phyloP scores from a whole-genome alignment of 1,140 invertebrate genomes.

The Belonocnema kinseyi region DNA sequence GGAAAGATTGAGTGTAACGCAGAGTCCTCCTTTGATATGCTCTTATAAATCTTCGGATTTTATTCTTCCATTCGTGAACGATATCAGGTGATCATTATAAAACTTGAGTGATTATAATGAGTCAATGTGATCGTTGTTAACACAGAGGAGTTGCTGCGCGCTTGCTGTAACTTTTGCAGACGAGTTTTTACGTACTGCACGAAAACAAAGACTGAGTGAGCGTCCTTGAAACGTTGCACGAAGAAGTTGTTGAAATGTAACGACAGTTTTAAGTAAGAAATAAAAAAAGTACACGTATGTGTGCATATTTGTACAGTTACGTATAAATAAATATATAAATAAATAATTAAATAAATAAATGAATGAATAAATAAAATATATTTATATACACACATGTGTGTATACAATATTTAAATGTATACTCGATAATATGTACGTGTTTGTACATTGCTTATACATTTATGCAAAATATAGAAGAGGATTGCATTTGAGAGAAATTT shows the following conservation, averaged over 20 bases:
- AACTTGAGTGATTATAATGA: conserved; percentile 15
- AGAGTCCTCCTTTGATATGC: neutral
- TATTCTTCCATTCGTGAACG: conserved; percentile 17
- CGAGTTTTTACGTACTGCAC: conserved; percentile 12
- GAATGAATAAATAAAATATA: neutral
- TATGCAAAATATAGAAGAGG: neutral
- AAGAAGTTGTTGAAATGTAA: conserved; percentile 14
- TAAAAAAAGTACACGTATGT: conserved; percentile 11
- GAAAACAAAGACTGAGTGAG: conserved; percentile 28
- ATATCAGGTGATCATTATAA: conserved; percentile 10
- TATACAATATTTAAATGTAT: neutral
- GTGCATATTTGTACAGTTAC: conserved; percentile 26
- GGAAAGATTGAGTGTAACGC: neutral
- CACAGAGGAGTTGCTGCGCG: neutral
- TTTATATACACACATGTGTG: neutral
- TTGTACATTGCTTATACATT: conserved; percentile 19
- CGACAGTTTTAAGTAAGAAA: conserved; percentile 20
- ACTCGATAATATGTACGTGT: conserved; percentile 10
- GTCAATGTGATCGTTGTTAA: conserved; percentile 19
- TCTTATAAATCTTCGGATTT: neutral
- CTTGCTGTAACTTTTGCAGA: neutral
- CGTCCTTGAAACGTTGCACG: conserved; percentile 15
- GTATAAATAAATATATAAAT: conserved; percentile 2
- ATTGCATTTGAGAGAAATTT: neutral
- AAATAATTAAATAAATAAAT: neutral